These are phyloP conservation scores for Syngnathus floridae DNA, from an alignment of 2,113 vertebrate genomes.

Conservation along the genomic window DNA sequence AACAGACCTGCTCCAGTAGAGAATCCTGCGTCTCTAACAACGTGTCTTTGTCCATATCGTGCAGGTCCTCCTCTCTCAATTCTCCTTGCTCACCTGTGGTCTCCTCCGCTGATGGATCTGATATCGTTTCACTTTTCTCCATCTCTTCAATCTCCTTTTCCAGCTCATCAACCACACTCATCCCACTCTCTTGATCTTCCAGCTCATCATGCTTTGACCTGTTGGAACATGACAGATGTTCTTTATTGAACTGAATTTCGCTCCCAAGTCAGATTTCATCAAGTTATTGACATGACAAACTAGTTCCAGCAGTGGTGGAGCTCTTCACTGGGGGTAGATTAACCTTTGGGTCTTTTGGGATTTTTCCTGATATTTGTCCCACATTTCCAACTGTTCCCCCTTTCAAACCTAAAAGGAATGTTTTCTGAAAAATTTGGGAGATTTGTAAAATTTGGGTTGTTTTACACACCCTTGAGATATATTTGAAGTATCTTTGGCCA, in stretches of 20 bases:
- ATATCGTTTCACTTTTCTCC: background rate
- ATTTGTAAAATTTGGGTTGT: too few species aligned
- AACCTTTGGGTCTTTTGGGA: too few species aligned
- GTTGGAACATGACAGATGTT: background rate
- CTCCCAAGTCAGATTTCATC: background rate
- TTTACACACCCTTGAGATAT: too few species aligned
- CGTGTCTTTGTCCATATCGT: slow-evolving; percentile 65
- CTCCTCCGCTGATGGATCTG: background rate
- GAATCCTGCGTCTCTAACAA: slow-evolving; percentile 73
- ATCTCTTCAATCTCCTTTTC: slow-evolving; percentile 17
- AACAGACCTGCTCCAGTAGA: slow-evolving; percentile 77
- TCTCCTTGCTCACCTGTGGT: background rate
- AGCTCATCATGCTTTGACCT: background rate
- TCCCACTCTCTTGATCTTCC: slow-evolving; percentile 19
- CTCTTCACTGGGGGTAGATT: too few species aligned
- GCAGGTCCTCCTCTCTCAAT: slow-evolving; percentile 65
- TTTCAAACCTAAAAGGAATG: too few species aligned
- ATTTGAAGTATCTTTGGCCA: too few species aligned
- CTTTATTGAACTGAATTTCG: background rate
- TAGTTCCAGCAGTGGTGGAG: too few species aligned
- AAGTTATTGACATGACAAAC: background rate
- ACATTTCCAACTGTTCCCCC: too few species aligned
- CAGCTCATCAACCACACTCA: slow-evolving; percentile 46
- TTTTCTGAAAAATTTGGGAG: too few species aligned
- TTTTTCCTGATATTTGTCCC: too few species aligned